These are phyloP conservation scores for Diachrysia chrysitis DNA, from an alignment of 2,888 invertebrate species.

Conservation along the genomic window DNA sequence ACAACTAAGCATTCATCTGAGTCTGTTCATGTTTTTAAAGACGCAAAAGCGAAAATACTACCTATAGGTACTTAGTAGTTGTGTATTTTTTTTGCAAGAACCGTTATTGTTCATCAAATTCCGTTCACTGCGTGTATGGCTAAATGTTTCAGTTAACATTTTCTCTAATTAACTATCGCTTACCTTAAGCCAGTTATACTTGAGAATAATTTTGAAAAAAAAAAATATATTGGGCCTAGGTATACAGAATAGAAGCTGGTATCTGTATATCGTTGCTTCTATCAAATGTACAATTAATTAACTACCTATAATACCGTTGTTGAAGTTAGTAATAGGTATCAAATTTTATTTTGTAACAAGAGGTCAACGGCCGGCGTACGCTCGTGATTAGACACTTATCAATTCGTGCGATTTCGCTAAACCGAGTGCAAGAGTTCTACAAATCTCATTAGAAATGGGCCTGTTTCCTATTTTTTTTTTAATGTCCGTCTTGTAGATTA, in stretches of 20 bases:
- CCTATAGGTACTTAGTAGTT: not conserved
- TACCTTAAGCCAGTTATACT: too few relatives aligned
- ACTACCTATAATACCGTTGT: constrained; percentile 27
- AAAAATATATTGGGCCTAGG: too few relatives aligned
- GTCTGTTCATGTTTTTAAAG: constrained; percentile 20
- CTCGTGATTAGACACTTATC: constrained; percentile 64
- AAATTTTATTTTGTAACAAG: constrained; percentile 26
- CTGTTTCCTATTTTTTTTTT: too few relatives aligned
- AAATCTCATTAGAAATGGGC: constrained; percentile 23
- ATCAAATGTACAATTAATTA: constrained; percentile 12
- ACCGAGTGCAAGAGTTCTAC: constrained; percentile 18
- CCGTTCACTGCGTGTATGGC: not conserved
- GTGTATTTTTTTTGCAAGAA: not conserved
- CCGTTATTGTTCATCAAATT: not conserved
- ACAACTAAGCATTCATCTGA: constrained; percentile 38
- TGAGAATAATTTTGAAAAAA: too few relatives aligned
- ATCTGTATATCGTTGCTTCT: too few relatives aligned
- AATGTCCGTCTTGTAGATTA: too few relatives aligned
- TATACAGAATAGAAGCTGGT: too few relatives aligned
- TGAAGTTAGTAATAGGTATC: constrained; percentile 9
- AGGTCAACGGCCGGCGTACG: constrained; percentile 65
- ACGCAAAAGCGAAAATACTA: not conserved
- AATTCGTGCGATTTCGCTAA: constrained; percentile 58
- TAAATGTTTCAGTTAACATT: too few relatives aligned
- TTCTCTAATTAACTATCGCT: too few relatives aligned